Conservation (phyloP, 2,888 invertebrate genomes). For the Ctena decussata region DNA sequence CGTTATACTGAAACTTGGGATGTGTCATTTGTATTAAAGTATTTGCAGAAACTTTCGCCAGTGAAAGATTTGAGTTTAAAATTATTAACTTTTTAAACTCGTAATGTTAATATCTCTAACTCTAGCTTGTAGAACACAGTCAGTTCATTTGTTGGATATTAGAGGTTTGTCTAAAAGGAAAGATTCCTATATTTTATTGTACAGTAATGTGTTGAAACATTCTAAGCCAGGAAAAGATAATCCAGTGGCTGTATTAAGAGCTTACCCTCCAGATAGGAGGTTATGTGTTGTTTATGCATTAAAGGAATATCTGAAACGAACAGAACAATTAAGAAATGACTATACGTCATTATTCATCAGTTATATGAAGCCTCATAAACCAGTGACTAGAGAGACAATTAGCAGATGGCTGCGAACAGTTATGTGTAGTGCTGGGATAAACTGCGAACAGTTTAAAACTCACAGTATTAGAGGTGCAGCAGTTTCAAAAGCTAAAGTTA, state of each 20-base stretch:
- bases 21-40: slow-evolving; percentile 14
- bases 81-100: not conserved
- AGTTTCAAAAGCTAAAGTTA: not conserved
- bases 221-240: not conserved
- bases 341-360: not conserved
- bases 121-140: not conserved
- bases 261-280: not conserved
- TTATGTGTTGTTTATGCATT: not conserved
- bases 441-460: not conserved
- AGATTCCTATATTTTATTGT: not conserved
- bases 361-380: not conserved
- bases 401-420: not conserved
- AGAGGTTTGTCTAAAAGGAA: not conserved
- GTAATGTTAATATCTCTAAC: not conserved
- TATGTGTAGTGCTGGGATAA: not conserved
- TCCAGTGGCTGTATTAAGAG: not conserved
- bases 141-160: not conserved
- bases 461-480: not conserved
- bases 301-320: not conserved
- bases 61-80: not conserved
- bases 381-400: not conserved
- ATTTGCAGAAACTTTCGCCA: not conserved
- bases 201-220: not conserved
- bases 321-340: not conserved
- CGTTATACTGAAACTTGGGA: slow-evolving; percentile 19